A percentile compares a stretch with the other conserved stretches of the same genome.
Evolutionary conservation across 2,797 vertebrate species (phyloP).

Genomic region (Trachops cirrhosus): DNA sequence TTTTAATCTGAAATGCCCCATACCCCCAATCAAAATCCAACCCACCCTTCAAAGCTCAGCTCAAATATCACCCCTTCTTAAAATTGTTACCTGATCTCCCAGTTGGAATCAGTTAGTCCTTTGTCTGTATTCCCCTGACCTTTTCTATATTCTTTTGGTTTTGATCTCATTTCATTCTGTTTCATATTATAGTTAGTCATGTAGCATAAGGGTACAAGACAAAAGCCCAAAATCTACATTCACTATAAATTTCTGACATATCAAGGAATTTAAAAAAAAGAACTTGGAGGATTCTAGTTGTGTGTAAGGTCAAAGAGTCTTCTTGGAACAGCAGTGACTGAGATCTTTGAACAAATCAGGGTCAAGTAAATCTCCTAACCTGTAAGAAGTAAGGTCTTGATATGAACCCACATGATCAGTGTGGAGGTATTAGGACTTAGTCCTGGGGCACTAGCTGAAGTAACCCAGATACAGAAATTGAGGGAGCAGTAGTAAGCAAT

Average conservation of each 20-base stretch:
- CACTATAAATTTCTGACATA: not conserved
- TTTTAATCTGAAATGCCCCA: not conserved
- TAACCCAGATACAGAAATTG: not conserved
- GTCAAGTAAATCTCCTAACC: not conserved
- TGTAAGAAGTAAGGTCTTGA: not conserved
- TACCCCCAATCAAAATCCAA: not conserved
- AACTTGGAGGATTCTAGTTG: not conserved
- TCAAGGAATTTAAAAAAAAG: not conserved
- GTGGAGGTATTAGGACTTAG: not conserved
- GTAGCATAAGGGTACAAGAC: not conserved
- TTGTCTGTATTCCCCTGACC: not conserved
- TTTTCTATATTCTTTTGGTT: not conserved
- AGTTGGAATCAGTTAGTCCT: slow-evolving; percentile 42
- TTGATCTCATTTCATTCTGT: slow-evolving; percentile 46
- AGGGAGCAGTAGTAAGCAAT: not conserved
- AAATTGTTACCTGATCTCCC: slow-evolving; percentile 26
- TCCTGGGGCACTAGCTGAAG: not conserved
- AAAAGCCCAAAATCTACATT: not conserved
- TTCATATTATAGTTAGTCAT: slow-evolving; percentile 39
- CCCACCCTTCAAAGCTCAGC: slow-evolving; percentile 31
- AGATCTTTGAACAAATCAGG: not conserved
- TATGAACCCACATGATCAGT: not conserved
- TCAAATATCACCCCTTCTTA: slow-evolving; percentile 38
- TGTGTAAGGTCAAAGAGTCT: not conserved
- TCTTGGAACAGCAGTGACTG: not conserved